Evolutionary conservation across 2,113 vertebrate species (phyloP).

Genomic region (Alligator mississippiensis): DNA sequence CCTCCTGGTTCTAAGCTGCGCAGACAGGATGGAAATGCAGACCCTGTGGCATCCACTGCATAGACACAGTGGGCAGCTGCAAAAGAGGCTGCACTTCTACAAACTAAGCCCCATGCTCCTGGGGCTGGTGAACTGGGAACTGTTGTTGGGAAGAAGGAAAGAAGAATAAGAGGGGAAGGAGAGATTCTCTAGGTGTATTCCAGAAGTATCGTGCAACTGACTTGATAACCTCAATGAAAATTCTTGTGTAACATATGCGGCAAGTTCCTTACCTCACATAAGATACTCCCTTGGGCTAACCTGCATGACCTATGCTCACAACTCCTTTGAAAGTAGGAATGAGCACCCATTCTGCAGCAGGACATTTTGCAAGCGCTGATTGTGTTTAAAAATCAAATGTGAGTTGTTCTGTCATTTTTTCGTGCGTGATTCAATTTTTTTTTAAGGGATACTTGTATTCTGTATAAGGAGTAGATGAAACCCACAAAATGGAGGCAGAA

Average conservation of each 20-base stretch:
- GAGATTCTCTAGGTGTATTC: neutral
- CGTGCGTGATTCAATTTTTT: neutral
- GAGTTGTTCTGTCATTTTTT: neutral
- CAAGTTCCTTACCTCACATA: neutral
- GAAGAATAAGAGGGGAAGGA: neutral
- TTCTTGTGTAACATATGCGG: neutral
- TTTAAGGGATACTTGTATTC: neutral
- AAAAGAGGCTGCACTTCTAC: neutral
- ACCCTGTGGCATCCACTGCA: neutral
- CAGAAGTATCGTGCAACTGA: neutral
- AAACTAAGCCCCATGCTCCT: neutral
- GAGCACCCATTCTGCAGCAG: neutral
- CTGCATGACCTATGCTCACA: neutral
- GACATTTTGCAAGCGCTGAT: neutral
- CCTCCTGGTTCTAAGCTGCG: neutral
- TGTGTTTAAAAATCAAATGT: neutral
- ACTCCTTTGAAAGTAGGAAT: neutral
- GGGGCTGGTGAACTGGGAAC: neutral
- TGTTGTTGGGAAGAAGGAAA: neutral
- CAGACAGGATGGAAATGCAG: neutral
- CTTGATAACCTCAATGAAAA: neutral
- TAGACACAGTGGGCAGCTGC: neutral
- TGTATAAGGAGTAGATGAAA: neutral
- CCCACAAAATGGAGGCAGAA: neutral
- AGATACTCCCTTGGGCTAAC: neutral